Percentiles rank a stretch among this genome's conserved stretches.
Evolutionary conservation across 2,113 vertebrate genomes (phyloP).

Genomic region (Triplophysa dalaica): DNA sequence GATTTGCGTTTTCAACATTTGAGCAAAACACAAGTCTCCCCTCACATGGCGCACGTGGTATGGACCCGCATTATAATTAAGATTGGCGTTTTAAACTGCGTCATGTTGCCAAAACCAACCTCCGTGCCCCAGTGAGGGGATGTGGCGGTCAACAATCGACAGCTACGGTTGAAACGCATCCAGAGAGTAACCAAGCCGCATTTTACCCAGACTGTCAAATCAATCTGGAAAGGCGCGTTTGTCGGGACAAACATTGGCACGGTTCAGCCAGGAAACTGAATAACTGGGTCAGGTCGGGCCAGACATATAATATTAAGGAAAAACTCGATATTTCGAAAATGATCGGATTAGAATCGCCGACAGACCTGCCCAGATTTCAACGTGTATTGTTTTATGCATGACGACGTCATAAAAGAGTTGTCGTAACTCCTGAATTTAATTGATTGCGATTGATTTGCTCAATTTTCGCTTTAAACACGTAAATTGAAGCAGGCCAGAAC

Average conservation of each 20-base stretch:
- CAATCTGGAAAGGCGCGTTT: neutral
- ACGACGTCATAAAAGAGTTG: neutral
- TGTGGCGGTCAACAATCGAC: neutral
- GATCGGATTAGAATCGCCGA: neutral
- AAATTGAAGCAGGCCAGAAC: slow-evolving; percentile 19
- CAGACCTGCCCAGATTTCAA: neutral
- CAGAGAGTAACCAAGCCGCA: neutral
- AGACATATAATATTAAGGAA: slow-evolving; percentile 55
- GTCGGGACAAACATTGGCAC: slow-evolving; percentile 55
- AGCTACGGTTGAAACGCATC: neutral
- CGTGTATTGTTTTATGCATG: neutral
- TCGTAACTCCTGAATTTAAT: neutral
- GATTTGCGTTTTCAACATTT: neutral
- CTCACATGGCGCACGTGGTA: slow-evolving; percentile 50
- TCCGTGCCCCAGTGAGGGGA: neutral
- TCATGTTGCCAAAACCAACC: slow-evolving; percentile 58
- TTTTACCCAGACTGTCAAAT: neutral
- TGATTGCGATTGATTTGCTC: neutral
- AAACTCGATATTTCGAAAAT: neutral
- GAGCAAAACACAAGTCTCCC: slow-evolving; percentile 25
- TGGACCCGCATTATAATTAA: slow-evolving; percentile 55
- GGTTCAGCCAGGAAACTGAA: slow-evolving; percentile 56
- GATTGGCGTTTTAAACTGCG: slow-evolving; percentile 57
- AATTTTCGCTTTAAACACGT: neutral
- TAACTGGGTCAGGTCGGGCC: slow-evolving; percentile 71